Conservation (phyloP, 2,888 invertebrate species). For the Dolichomitus sp. region DNA sequence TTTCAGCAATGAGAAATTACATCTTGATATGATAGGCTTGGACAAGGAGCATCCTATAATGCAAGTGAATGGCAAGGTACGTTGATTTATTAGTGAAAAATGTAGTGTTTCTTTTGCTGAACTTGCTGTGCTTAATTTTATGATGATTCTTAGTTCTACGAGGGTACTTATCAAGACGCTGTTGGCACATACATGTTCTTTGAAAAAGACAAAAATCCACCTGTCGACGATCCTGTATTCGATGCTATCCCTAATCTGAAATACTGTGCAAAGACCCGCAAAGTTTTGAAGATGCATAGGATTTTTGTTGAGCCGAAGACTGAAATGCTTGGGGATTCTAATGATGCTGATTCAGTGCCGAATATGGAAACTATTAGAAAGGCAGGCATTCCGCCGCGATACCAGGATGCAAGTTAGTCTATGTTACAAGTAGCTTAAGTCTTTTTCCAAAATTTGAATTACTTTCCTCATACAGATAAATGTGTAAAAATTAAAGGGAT, state of each 20-base stretch:
- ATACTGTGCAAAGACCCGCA: slow-evolving; percentile 89
- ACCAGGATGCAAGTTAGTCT: slow-evolving; percentile 78
- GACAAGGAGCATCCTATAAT: slow-evolving; percentile 89
- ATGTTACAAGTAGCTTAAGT: background rate
- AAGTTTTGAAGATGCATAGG: slow-evolving; percentile 90
- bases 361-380: slow-evolving; percentile 76
- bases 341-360: slow-evolving; percentile 77
- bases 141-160: slow-evolving; percentile 80
- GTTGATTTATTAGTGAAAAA: slow-evolving; percentile 65
- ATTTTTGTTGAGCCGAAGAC: slow-evolving; percentile 88
- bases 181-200: slow-evolving; percentile 93
- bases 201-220: slow-evolving; percentile 88
- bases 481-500: background rate
- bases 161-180: slow-evolving; percentile 90
- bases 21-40: slow-evolving; percentile 89
- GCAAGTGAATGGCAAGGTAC: slow-evolving; percentile 90
- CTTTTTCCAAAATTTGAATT: too few relatives aligned
- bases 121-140: background rate
- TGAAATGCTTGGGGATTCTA: slow-evolving; percentile 82
- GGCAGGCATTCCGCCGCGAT: slow-evolving; percentile 79
- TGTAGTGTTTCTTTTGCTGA: too few relatives aligned
- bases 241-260: slow-evolving; percentile 89
- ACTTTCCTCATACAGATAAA: too few relatives aligned
- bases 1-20: slow-evolving; percentile 87
- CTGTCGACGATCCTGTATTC: slow-evolving; percentile 82